A percentile compares a stretch with the other conserved stretches of the same genome.
Evolutionary conservation across 2,888 invertebrate species (phyloP).

Genomic region (Stenurella melanura): DNA sequence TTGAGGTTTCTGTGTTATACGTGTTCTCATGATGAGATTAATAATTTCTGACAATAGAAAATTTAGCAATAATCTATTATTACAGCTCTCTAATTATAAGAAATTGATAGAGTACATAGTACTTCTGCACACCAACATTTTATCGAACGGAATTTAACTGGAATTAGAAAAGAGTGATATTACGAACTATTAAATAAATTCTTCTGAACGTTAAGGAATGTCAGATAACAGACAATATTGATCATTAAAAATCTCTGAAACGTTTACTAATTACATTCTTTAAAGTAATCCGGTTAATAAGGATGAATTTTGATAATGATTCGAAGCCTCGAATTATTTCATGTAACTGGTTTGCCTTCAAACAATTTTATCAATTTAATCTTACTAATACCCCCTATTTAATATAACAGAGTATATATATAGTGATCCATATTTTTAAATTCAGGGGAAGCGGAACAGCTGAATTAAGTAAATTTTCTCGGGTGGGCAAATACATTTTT

Average conservation of each 20-base stretch:
- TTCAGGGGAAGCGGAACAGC: background rate
- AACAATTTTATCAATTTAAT: conserved; percentile 5
- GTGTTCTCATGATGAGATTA: too few species aligned
- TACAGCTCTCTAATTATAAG: background rate
- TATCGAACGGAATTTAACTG: conserved; percentile 37
- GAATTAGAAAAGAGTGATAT: conserved; percentile 19
- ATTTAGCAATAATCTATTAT: too few species aligned
- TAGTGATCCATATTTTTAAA: background rate
- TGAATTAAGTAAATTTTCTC: background rate
- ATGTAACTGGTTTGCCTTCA: background rate
- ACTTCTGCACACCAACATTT: background rate
- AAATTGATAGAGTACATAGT: background rate
- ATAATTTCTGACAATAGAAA: too few species aligned
- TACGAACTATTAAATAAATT: conserved; percentile 40
- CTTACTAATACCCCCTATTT: background rate
- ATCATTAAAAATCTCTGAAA: conserved; percentile 48
- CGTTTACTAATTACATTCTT: conserved; percentile 48
- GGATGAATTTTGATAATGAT: conserved; percentile 21
- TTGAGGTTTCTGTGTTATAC: too few species aligned
- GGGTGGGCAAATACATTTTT: too few species aligned
- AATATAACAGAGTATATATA: background rate
- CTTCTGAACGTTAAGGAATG: conserved; percentile 40
- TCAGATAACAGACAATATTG: conserved; percentile 42
- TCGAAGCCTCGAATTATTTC: background rate
- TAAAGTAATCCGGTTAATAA: conserved; percentile 44